Conservation (phyloP, 2,888 invertebrate genomes). For the Syrista parreyssii region DNA sequence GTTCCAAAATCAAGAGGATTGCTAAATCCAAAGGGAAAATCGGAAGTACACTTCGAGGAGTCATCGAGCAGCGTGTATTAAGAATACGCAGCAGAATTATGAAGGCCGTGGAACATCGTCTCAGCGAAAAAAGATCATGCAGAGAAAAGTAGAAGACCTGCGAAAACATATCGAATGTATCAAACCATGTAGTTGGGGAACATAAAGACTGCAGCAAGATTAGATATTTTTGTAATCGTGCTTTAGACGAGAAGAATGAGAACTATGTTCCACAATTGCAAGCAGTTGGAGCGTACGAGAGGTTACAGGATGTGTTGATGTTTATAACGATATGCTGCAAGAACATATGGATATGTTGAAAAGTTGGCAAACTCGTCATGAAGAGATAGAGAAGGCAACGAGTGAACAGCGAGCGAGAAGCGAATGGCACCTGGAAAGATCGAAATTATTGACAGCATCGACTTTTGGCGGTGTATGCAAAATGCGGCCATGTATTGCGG, state of each 20-base stretch:
- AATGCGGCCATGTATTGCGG: conserved; percentile 18
- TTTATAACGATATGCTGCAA: too few relatives aligned
- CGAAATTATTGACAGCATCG: conserved; percentile 25
- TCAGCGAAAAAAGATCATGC: conserved; percentile 14
- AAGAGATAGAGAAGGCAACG: conserved; percentile 23
- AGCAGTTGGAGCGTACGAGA: too few relatives aligned
- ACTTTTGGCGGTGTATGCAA: conserved; percentile 27
- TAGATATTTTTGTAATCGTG: too few relatives aligned
- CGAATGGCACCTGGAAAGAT: conserved; percentile 20
- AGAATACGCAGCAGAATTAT: conserved; percentile 10
- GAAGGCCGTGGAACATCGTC: conserved; percentile 2
- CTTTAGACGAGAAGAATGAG: too few relatives aligned
- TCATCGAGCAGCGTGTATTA: not conserved
- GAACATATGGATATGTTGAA: too few relatives aligned
- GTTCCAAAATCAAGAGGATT: conserved; percentile 4
- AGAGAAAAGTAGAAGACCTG: conserved; percentile 13
- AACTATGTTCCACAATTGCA: too few relatives aligned
- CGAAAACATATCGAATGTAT: conserved; percentile 27
- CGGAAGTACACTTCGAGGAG: not conserved
- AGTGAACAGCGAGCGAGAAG: conserved; percentile 20
- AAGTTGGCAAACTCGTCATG: not conserved
- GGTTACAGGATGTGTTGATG: too few relatives aligned
- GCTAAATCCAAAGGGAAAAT: not conserved
- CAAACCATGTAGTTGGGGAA: conserved; percentile 24
- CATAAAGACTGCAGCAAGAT: conserved; percentile 27